These are phyloP conservation scores for Koerneria pararmatus DNA, from an alignment of 2,888 invertebrate genomes.

Conservation along the genomic window DNA sequence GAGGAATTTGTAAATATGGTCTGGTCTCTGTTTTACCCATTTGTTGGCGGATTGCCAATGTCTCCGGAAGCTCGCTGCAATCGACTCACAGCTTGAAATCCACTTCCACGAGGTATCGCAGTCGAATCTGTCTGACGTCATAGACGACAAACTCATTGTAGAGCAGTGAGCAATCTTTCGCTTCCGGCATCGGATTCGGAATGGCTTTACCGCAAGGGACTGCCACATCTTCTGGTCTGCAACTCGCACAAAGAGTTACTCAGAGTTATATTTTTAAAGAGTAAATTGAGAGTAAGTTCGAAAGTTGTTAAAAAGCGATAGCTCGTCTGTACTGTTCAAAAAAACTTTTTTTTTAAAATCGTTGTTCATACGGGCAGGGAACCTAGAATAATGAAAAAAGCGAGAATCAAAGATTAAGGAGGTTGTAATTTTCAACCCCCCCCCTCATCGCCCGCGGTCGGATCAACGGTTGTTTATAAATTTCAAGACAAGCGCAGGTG, in stretches of 20 bases:
- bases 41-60: too few relatives aligned
- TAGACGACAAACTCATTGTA: constrained; percentile 65
- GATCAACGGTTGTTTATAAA: too few relatives aligned
- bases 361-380: too few relatives aligned
- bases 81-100: constrained; percentile 60
- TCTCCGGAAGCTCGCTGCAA: too few relatives aligned
- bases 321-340: not conserved
- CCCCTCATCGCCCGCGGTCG: too few relatives aligned
- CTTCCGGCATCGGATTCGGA: not conserved
- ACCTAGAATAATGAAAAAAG: too few relatives aligned
- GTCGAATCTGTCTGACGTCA: constrained; percentile 61
- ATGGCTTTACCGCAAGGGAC: constrained; percentile 14
- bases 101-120: constrained; percentile 62
- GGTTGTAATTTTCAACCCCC: too few relatives aligned
- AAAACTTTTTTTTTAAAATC: too few relatives aligned
- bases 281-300: not conserved
- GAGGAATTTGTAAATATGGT: too few relatives aligned
- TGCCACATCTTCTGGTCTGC: constrained; percentile 10
- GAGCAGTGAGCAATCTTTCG: constrained; percentile 57
- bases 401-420: too few relatives aligned
- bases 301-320: not conserved
- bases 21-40: too few relatives aligned
- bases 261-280: not conserved
- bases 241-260: not conserved
- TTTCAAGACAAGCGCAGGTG: too few relatives aligned